A percentile compares a stretch with the other conserved stretches of the same genome.
These are phyloP conservation scores for Polydrusus pterygomalis DNA, from an alignment of 2,888 invertebrate genomes.

Conservation along the genomic window DNA sequence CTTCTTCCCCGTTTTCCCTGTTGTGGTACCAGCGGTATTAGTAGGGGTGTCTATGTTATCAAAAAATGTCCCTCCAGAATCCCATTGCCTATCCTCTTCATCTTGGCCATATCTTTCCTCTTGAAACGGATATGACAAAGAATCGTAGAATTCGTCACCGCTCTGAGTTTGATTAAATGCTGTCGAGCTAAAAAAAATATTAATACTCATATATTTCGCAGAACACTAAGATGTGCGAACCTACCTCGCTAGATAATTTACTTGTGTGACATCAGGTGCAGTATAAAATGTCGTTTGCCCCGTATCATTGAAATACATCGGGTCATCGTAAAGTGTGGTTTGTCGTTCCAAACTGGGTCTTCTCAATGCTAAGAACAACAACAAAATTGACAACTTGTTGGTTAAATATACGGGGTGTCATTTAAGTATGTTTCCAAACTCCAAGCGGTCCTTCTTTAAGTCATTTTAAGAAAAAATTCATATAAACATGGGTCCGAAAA, in stretches of 20 bases:
- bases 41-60: conserved; percentile 50
- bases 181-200: conserved; percentile 58
- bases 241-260: conserved; percentile 66
- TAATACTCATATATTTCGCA: no score
- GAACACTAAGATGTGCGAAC: no score
- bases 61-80: conserved; percentile 77
- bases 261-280: conserved; percentile 64
- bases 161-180: conserved; percentile 68
- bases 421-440: no score
- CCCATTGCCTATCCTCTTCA: conserved; percentile 84
- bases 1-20: conserved; percentile 65
- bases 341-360: conserved; percentile 88
- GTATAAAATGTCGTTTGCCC: conserved; percentile 68
- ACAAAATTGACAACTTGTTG: no score
- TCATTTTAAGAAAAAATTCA: no score
- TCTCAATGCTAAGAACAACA: conserved; percentile 67
- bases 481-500: no score
- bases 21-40: conserved; percentile 59
- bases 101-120: conserved; percentile 76
- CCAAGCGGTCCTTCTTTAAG: no score
- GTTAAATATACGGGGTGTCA: no score
- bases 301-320: conserved; percentile 74
- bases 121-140: conserved; percentile 79
- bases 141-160: conserved; percentile 81
- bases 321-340: conserved; percentile 85